Evolutionary conservation across 2,113 vertebrate species (phyloP), one percentile per base, ranked within the genome.

Genomic region (Tichodroma muraria): DNA sequence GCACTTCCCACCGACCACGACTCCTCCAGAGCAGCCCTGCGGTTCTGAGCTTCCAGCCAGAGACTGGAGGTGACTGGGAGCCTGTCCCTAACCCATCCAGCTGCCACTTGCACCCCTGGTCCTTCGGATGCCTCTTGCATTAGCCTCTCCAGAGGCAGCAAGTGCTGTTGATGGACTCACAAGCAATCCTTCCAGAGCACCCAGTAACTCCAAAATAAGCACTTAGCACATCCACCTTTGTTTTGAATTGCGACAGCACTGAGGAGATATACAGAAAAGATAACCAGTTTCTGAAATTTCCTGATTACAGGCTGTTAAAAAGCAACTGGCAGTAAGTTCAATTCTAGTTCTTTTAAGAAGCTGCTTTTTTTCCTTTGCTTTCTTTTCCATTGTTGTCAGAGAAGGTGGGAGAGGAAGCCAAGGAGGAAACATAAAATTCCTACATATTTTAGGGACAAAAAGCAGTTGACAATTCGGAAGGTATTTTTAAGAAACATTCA

Each of bases 401-500:
- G 65, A 80, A 77, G 40, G 47, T 65, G 60, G 27, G 71, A 80
- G 57, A 95, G 47, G 61, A 94, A 93, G 70, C 17, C 42, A 49
- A 49, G n/a, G 27, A 79, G 64, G 64, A 95, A 89, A 59, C 40
- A 56, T 59, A 59, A 71, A 89, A 81, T 56, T 76, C 45, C 77
- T 53, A 23, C 18, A 9, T 71, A 64, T 85, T 90, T 93, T 80
- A 71, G 37, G 64, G 64, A 92, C 73, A 90, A 85, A 89, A 95
- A 88, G 40, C 44, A 68, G 50, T 50, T 91, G 72, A 59, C 47
- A 60, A 64, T 83, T 75, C 7, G 8, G 45, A 49, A 93, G 23
- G 6, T 49, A 49, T 64, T 93, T 93, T 91, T 71, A 87, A 85
- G 63, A 85, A 87, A 65, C 57, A 24, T 44, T 75, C 56, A 19